A percentile compares a stretch with the other conserved stretches of the same genome.
phyloP scores from a whole-genome alignment of 2,797 vertebrate species.

The Astyanax mexicanus region DNA sequence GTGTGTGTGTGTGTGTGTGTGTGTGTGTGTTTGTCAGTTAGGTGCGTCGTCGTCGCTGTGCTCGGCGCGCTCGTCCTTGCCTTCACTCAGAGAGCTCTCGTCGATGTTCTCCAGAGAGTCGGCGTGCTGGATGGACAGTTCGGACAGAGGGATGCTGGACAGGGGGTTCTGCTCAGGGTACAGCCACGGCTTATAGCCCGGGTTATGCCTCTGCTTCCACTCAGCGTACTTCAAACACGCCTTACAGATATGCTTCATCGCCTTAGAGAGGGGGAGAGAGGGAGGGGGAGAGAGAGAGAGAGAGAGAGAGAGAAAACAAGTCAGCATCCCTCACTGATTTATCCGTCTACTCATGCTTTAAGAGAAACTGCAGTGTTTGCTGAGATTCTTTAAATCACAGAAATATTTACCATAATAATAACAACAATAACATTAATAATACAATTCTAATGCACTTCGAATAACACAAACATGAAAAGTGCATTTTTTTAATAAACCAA shows the following conservation, averaged over 20 bases:
- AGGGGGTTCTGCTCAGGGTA: constrained; percentile 92
- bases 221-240: constrained; percentile 91
- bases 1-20: constrained; percentile 34
- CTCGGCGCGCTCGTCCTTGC: constrained; percentile 84
- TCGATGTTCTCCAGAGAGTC: constrained; percentile 97
- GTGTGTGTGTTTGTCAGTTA: constrained; percentile 55
- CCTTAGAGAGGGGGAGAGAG: constrained; percentile 68
- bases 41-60: constrained; percentile 80
- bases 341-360: too few species aligned
- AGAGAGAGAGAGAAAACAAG: neutral
- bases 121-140: constrained; percentile 90
- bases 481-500: too few species aligned
- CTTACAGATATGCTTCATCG: constrained; percentile 95
- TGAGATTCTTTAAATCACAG: too few species aligned
- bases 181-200: constrained; percentile 91
- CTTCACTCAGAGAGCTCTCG: constrained; percentile 87
- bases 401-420: too few species aligned
- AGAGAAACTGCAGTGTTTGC: too few species aligned
- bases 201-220: constrained; percentile 92
- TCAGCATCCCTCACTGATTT: too few species aligned
- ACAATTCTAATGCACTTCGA: too few species aligned
- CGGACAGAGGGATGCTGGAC: constrained; percentile 83
- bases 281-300: neutral
- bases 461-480: too few species aligned
- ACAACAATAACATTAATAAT: too few species aligned